Evolutionary conservation across 2,113 vertebrate species (phyloP).

Genomic region (Coptodon rendalli): DNA sequence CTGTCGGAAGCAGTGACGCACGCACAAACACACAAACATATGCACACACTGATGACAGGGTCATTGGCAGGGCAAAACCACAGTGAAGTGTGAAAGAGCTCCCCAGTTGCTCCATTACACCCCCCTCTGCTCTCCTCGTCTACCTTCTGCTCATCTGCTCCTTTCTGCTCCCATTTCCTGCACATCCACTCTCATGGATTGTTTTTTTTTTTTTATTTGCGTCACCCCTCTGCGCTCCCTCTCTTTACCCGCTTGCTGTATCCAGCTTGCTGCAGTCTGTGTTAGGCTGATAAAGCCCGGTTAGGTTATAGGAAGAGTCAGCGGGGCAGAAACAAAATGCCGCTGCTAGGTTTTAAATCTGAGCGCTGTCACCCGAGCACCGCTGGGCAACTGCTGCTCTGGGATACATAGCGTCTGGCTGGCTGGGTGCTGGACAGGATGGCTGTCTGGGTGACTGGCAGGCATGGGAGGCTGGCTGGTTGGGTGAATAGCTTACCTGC

Average conservation of each 20-base stretch:
- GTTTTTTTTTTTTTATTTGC: background rate
- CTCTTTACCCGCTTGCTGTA: background rate
- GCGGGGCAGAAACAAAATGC: conserved; percentile 48
- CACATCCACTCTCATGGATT: background rate
- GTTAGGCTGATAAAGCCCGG: conserved; percentile 41
- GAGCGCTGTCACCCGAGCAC: conserved; percentile 28
- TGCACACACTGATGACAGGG: conserved; percentile 21
- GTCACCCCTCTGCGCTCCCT: background rate
- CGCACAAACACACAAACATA: background rate
- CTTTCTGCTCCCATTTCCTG: background rate
- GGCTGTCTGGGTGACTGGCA: conserved; percentile 1
- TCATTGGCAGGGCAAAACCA: conserved; percentile 40
- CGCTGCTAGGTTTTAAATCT: conserved; percentile 40
- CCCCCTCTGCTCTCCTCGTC: background rate
- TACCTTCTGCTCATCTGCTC: background rate
- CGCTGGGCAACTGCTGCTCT: conserved; percentile 1
- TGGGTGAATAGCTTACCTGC: conserved; percentile 1
- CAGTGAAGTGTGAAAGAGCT: conserved; percentile 40
- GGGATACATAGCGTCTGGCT: background rate
- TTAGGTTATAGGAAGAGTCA: conserved; percentile 39
- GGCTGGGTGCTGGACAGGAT: background rate
- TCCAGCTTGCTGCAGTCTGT: conserved; percentile 33
- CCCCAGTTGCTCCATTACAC: conserved; percentile 29
- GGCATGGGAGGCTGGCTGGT: background rate
- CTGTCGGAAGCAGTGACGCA: conserved; percentile 15